Conservation (phyloP, 2,888 invertebrate genomes). For the Leptopilina myrica region DNA sequence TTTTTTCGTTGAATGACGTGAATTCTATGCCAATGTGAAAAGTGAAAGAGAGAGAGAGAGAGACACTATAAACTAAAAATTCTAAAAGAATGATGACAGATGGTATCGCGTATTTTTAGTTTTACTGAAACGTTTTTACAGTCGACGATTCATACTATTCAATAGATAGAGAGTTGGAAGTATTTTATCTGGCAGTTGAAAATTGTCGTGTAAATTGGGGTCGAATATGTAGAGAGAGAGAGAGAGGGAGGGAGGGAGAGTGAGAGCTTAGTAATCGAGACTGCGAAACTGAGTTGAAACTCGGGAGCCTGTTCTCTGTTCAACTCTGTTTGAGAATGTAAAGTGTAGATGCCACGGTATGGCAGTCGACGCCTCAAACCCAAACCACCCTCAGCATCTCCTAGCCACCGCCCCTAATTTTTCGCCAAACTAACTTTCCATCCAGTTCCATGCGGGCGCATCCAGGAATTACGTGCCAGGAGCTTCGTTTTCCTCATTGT, state of each 20-base stretch:
- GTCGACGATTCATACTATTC: background rate
- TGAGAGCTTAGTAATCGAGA: slow-evolving; percentile 35
- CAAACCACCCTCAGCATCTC: slow-evolving; percentile 11
- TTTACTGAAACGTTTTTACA: slow-evolving; percentile 4
- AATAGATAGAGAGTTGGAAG: background rate
- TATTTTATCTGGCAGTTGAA: slow-evolving; percentile 26
- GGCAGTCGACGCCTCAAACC: slow-evolving; percentile 30
- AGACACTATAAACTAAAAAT: slow-evolving; percentile 9
- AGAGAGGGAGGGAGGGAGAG: too few species aligned
- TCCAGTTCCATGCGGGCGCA: slow-evolving; percentile 32
- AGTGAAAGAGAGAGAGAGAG: background rate
- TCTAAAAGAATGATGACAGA: slow-evolving; percentile 2
- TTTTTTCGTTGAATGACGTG: background rate
- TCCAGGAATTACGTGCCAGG: slow-evolving; percentile 38
- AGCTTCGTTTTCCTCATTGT: slow-evolving; percentile 55
- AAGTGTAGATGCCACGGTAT: slow-evolving; percentile 25
- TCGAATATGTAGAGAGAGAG: background rate
- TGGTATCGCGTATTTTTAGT: slow-evolving; percentile 11
- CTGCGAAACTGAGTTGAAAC: slow-evolving; percentile 30
- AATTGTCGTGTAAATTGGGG: slow-evolving; percentile 33
- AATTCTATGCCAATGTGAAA: background rate
- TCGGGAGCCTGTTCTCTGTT: slow-evolving; percentile 27
- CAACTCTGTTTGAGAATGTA: slow-evolving; percentile 24
- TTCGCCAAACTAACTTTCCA: slow-evolving; percentile 52
- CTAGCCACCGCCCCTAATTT: slow-evolving; percentile 42